Evolutionary conservation across 2,888 invertebrate species (phyloP).

Genomic region (Rhaphigaster nebulosa): DNA sequence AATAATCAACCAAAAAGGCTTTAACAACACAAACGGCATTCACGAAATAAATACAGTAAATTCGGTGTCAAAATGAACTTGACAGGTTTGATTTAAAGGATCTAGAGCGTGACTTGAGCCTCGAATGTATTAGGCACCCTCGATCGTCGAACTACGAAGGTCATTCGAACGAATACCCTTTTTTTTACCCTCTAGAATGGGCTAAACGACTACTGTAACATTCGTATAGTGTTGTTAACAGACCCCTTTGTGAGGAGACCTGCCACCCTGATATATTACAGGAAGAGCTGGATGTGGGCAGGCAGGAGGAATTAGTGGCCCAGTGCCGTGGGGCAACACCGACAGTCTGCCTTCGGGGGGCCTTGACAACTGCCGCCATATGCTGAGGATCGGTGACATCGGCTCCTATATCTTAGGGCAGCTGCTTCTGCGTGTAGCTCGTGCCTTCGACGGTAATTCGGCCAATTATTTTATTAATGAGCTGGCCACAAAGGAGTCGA

Average conservation of each 20-base stretch:
- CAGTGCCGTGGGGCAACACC: too few relatives aligned
- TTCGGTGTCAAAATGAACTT: too few relatives aligned
- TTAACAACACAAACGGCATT: too few relatives aligned
- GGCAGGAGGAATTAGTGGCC: constrained; percentile 7
- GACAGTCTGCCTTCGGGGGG: not conserved
- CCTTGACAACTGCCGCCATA: constrained; percentile 17
- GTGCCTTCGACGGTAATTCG: constrained; percentile 5
- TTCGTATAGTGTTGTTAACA: not conserved
- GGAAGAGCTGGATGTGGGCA: constrained; percentile 2
- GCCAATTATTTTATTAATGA: constrained; percentile 27
- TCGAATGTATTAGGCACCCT: too few relatives aligned
- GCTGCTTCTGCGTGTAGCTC: constrained; percentile 26
- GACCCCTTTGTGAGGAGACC: not conserved
- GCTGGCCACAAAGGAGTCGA: not conserved
- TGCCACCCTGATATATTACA: not conserved
- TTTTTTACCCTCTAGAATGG: not conserved
- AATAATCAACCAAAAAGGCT: too few relatives aligned
- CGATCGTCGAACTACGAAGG: too few relatives aligned
- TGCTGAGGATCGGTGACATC: not conserved
- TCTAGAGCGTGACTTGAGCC: too few relatives aligned
- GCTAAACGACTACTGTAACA: not conserved
- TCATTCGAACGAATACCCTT: not conserved
- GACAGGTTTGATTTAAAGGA: too few relatives aligned
- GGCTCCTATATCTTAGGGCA: not conserved
- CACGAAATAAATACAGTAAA: too few relatives aligned